These are phyloP conservation scores for Thunnus thynnus DNA, from an alignment of 2,113 vertebrate genomes.

Conservation along the genomic window DNA sequence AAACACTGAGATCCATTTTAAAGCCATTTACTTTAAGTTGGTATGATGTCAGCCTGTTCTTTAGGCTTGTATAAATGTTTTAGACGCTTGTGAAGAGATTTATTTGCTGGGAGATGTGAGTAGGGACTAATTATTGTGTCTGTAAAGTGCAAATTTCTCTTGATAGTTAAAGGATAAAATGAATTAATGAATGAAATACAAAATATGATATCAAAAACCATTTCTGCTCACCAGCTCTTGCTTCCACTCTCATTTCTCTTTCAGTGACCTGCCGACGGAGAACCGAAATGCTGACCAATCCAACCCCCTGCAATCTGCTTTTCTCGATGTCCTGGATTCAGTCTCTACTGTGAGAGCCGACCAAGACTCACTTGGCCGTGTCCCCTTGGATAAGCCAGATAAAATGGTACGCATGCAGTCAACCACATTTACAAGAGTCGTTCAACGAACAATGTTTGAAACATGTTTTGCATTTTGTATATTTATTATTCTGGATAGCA, in stretches of 20 bases:
- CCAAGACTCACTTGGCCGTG: not conserved
- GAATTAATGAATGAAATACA: not conserved
- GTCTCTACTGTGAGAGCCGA: not conserved
- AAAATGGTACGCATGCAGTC: conserved; percentile 36
- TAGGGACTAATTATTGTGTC: too few species aligned
- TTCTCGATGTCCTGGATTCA: conserved; percentile 26
- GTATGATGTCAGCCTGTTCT: too few species aligned
- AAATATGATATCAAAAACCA: not conserved
- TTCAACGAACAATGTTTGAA: not conserved
- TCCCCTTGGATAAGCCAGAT: not conserved
- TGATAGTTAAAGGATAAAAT: not conserved
- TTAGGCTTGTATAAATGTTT: too few species aligned
- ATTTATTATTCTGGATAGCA: not conserved
- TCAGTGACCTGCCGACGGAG: conserved; percentile 43
- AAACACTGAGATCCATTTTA: too few species aligned
- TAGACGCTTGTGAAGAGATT: too few species aligned
- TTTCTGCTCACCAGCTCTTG: not conserved
- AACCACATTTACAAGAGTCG: not conserved
- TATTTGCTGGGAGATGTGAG: too few species aligned
- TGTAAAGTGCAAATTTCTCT: not conserved
- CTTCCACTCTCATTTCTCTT: conserved; percentile 3
- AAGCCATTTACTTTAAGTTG: too few species aligned
- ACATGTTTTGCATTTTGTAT: not conserved
- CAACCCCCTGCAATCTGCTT: not conserved
- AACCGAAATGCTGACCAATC: not conserved